Percentiles rank a stretch among this genome's conserved stretches.
phyloP scores from a whole-genome alignment of 2,888 invertebrate species.

The Sipunculus nudus region DNA sequence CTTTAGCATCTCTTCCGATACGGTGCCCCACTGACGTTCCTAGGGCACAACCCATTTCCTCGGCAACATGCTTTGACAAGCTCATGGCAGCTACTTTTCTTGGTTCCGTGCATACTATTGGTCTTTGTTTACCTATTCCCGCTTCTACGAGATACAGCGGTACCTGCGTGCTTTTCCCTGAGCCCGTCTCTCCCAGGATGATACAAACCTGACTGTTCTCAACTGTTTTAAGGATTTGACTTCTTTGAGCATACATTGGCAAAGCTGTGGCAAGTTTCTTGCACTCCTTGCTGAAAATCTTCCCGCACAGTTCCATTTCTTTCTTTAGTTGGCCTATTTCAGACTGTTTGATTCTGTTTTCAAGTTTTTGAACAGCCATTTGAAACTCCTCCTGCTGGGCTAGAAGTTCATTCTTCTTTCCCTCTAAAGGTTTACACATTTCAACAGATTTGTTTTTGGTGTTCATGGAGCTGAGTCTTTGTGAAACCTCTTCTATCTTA shows the following conservation, averaged over 20 bases:
- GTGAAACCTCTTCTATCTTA: too few species aligned
- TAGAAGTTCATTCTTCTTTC: too few species aligned
- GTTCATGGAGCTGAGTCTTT: too few species aligned
- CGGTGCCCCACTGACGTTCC: conserved; percentile 58
- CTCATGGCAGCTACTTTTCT: conserved; percentile 64
- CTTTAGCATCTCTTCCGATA: conserved; percentile 50
- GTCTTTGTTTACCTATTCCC: conserved; percentile 42
- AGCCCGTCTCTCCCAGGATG: conserved; percentile 65
- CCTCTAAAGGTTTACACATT: too few species aligned
- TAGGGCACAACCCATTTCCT: conserved; percentile 52
- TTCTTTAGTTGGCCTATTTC: too few species aligned
- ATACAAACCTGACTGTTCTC: conserved; percentile 53
- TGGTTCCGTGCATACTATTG: conserved; percentile 65
- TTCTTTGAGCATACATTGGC: conserved; percentile 57
- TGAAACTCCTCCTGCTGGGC: too few species aligned
- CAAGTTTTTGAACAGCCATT: too few species aligned
- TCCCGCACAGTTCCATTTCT: conserved; percentile 24
- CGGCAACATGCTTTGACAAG: conserved; percentile 60
- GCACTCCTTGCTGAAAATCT: conserved; percentile 48
- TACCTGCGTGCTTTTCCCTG: conserved; percentile 66
- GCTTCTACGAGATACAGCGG: conserved; percentile 61
- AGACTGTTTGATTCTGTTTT: too few species aligned
- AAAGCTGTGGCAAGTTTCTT: conserved; percentile 43
- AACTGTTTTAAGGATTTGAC: conserved; percentile 48
- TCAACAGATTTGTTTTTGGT: too few species aligned